Evolutionary conservation across 2,888 invertebrate species (phyloP), one percentile per base, ranked within the genome.

Genomic region (Gastracanthus pulcherrimus): DNA sequence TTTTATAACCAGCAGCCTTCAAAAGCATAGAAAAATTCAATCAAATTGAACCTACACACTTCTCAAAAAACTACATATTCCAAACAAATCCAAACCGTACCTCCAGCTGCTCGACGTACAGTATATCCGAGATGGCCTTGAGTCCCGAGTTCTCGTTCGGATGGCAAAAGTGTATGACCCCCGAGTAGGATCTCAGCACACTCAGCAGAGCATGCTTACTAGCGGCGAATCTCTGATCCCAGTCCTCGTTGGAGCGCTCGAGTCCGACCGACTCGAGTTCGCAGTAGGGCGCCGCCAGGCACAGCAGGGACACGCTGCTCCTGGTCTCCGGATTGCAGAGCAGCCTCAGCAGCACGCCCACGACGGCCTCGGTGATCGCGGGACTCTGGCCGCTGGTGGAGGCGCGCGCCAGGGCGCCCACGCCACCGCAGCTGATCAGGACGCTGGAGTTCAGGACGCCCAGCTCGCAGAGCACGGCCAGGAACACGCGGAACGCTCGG

Each of bases 241-340:
- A 80, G 80, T 94, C 94, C 48, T 94, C 94, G 74, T 93, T 92
- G 6, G 89, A 86, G 67, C 89, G 86, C 6, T 90, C 91, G 16
- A 87, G 83, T 7, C 84, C 86, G 31, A 86, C 82, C 0, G 89
- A 87, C 90, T 97, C 97, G 89, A 97, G 96, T 92, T 98, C 98
- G 88, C 98, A 98, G 90, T 98, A 98, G 0, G 98, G 98, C 19
- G 98, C 97, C 80, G 97, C 95, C 69, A 99, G 94, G 91, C 96
- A 96, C 91, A 97, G 94, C 79, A 98, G 94, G 90, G 98, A 96
- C 36, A 98, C 94, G 45, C 94, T 94, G 16, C 96, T 96, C 76
- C 98, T 93, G 1, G 97, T 96, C 55, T 94, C 93, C 0, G 98
- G 98, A 90, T 95, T 95, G 91, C 98, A 97, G 66, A 98, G 93